phyloP scores from a whole-genome alignment of 2,797 vertebrate species.

The Margarornis squamiger region DNA sequence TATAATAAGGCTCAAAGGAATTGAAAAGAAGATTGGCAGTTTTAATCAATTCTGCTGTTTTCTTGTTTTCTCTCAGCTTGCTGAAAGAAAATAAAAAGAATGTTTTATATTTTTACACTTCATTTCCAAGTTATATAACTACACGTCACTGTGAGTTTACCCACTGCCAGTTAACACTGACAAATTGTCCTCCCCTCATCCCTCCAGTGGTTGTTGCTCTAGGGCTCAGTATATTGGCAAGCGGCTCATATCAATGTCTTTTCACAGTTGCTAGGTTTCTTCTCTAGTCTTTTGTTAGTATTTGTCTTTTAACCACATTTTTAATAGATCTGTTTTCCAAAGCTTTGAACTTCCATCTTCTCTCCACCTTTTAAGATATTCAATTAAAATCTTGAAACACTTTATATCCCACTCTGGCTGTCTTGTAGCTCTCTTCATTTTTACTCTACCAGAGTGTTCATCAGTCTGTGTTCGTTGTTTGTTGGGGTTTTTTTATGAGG shows the following conservation, averaged over 20 bases:
- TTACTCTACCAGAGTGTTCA: background rate
- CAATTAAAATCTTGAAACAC: background rate
- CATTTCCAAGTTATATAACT: background rate
- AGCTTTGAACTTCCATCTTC: background rate
- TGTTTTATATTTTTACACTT: background rate
- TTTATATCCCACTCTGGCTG: background rate
- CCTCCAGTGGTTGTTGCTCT: background rate
- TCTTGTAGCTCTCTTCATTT: background rate
- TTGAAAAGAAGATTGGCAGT: constrained; percentile 98
- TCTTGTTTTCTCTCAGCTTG: constrained; percentile 97
- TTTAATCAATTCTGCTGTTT: constrained; percentile 96
- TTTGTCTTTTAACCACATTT: background rate
- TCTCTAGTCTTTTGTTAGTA: background rate
- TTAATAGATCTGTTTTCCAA: background rate
- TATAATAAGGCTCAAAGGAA: constrained; percentile 98
- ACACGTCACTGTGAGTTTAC: background rate
- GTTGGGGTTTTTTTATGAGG: background rate
- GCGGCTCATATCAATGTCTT: background rate
- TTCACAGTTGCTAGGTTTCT: background rate
- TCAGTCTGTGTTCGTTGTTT: too few species aligned
- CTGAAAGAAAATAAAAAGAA: constrained; percentile 73
- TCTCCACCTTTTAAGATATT: background rate
- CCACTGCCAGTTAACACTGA: background rate
- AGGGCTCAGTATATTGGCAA: background rate
- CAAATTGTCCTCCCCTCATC: background rate